phyloP scores from a whole-genome alignment of 2,113 vertebrate species.

The Myanophis thanlyinensis region DNA sequence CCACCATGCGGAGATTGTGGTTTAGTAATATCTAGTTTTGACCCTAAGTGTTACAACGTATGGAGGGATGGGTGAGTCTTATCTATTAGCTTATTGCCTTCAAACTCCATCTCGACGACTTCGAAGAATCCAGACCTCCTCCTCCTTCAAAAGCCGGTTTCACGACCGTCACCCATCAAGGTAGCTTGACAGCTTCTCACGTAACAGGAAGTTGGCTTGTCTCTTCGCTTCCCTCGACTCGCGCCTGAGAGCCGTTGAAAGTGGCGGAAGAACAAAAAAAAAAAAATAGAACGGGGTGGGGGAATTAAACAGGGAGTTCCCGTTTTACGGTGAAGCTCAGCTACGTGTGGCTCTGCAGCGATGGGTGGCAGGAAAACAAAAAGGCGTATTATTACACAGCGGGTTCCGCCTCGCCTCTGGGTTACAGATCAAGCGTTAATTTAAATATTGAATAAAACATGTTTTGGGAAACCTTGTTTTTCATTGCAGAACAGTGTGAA shows the following conservation, averaged over 20 bases:
- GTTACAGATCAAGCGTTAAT: not conserved
- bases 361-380: not conserved
- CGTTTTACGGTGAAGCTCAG: not conserved
- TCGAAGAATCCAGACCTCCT: not conserved
- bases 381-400: not conserved
- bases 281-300: not conserved
- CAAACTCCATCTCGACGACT: not conserved
- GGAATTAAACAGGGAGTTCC: not conserved
- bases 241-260: not conserved
- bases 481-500: not conserved
- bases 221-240: not conserved
- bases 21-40: not conserved
- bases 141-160: not conserved
- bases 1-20: not conserved
- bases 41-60: not conserved
- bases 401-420: not conserved
- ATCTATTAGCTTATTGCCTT: not conserved
- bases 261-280: not conserved
- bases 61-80: not conserved
- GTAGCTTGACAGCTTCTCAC: not conserved
- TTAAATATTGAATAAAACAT: not conserved
- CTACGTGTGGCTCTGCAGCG: not conserved
- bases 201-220: not conserved
- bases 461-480: not conserved
- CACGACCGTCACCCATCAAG: not conserved